These are phyloP conservation scores for Hippopotamus amphibius DNA, from an alignment of 2,113 vertebrate genomes.

Conservation along the genomic window DNA sequence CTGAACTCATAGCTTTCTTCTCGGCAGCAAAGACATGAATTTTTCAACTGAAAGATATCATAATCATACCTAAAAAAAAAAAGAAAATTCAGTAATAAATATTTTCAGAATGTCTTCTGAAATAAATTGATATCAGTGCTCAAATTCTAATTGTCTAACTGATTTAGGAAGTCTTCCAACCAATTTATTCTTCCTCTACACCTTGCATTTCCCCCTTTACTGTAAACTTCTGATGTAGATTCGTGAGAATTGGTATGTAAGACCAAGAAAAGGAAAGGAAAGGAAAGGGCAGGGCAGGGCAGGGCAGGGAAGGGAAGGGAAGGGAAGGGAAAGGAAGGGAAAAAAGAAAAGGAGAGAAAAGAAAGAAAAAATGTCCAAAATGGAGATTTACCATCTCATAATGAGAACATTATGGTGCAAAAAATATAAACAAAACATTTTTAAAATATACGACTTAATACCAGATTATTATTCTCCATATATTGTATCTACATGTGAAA, in stretches of 20 bases:
- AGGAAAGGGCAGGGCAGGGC: not conserved
- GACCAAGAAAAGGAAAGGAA: not conserved
- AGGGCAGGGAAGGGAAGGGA: too few relatives aligned
- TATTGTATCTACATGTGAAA: not conserved
- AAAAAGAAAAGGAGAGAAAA: not conserved
- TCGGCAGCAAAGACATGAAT: constrained; percentile 71
- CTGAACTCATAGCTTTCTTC: constrained; percentile 48
- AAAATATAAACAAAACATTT: not conserved
- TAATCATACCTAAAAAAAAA: constrained; percentile 73
- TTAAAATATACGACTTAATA: not conserved
- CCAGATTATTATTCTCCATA: not conserved
- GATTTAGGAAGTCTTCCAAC: not conserved
- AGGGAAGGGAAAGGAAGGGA: not conserved
- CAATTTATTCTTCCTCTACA: not conserved
- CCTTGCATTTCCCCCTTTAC: not conserved
- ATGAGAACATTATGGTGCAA: not conserved
- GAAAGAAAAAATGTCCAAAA: not conserved
- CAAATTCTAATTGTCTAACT: not conserved
- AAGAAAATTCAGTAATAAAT: not conserved
- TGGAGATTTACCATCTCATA: not conserved
- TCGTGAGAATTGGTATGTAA: not conserved
- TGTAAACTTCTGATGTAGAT: not conserved
- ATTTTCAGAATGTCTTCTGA: not conserved
- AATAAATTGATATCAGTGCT: not conserved
- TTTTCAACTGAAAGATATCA: constrained; percentile 52